Evolutionary conservation across 2,797 vertebrate species (phyloP).

Genomic region (Coccyzus lansbergi): DNA sequence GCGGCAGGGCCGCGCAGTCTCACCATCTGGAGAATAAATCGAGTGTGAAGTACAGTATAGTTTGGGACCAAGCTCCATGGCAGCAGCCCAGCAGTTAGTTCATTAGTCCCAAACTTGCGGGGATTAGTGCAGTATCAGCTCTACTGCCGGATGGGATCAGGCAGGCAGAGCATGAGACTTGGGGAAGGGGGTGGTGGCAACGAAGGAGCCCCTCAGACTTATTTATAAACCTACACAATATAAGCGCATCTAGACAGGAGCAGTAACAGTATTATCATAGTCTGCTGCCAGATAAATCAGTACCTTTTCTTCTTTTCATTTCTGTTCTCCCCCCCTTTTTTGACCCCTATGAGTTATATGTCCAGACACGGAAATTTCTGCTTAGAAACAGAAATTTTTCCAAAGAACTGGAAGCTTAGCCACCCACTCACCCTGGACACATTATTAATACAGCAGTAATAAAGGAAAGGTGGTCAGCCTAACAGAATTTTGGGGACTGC

Average conservation of each 20-base stretch:
- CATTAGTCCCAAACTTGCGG: slow-evolving; percentile 99
- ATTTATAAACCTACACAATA: slow-evolving; percentile 44
- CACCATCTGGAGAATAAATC: slow-evolving; percentile 99
- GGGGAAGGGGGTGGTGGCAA: slow-evolving; percentile 66
- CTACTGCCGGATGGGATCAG: slow-evolving; percentile 86
- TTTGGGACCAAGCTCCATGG: slow-evolving; percentile 98
- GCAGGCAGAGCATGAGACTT: slow-evolving; percentile 76
- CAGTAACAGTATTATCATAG: not conserved
- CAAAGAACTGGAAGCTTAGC: not conserved
- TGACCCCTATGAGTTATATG: not conserved
- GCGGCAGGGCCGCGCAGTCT: slow-evolving; percentile 87
- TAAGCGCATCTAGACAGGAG: slow-evolving; percentile 34
- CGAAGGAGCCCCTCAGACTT: slow-evolving; percentile 64
- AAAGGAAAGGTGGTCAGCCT: not conserved
- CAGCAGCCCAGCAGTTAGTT: slow-evolving; percentile 98
- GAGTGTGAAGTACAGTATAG: slow-evolving; percentile 99
- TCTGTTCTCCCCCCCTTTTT: not conserved
- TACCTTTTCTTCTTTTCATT: not conserved
- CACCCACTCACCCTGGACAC: not conserved
- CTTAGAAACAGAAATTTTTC: not conserved
- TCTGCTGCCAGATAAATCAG: slow-evolving; percentile 42
- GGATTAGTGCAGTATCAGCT: slow-evolving; percentile 93
- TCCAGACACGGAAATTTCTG: not conserved
- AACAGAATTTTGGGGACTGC: not conserved
- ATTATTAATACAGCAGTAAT: not conserved